These are phyloP conservation scores for Oxyruncus cristatus DNA, from an alignment of 2,113 vertebrate genomes.

Conservation along the genomic window DNA sequence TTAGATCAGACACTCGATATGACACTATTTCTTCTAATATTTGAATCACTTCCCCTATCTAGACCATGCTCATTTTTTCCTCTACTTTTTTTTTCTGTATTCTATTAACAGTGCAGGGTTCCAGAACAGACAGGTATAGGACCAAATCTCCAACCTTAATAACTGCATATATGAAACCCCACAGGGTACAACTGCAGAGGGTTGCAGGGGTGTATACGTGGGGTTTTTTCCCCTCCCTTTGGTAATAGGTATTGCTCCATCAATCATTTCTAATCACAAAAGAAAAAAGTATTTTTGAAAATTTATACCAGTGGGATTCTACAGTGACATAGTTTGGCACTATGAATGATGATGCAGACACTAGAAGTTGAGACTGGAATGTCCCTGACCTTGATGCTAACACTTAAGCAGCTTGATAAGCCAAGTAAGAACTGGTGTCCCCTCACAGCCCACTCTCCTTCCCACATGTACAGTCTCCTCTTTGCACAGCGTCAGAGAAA, in stretches of 20 bases:
- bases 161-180: not conserved
- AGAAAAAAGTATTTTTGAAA: not conserved
- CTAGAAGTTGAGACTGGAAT: not conserved
- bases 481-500: not conserved
- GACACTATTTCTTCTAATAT: not conserved
- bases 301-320: not conserved
- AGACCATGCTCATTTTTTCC: not conserved
- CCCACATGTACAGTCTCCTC: not conserved
- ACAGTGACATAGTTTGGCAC: not conserved
- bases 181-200: not conserved
- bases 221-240: rapidly evolving
- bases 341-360: not conserved
- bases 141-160: not conserved
- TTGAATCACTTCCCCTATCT: not conserved
- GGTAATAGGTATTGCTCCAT: not conserved
- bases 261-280: not conserved
- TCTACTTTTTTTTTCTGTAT: not conserved
- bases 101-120: not conserved
- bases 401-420: not conserved
- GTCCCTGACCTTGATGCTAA: not conserved
- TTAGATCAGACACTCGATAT: not conserved
- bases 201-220: rapidly evolving
- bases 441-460: not conserved
- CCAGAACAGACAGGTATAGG: not conserved
- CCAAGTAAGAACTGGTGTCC: not conserved